phyloP scores from a whole-genome alignment of 1,140 invertebrate species.

The Formica selysi region DNA sequence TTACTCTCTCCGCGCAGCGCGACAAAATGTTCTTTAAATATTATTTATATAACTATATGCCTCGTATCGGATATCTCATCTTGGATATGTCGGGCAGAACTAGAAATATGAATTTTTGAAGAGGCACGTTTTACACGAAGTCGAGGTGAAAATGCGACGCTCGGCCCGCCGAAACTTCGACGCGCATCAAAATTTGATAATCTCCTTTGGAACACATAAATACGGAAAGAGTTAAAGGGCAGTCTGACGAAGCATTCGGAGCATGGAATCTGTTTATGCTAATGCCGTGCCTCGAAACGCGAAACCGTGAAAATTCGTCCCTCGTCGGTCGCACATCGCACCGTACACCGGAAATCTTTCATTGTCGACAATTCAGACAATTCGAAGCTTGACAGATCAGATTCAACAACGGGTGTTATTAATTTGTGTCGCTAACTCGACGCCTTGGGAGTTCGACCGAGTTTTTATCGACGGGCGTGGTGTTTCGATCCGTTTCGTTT shows the following conservation, averaged over 20 bases:
- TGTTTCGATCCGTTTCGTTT: slow-evolving; percentile 35
- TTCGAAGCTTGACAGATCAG: slow-evolving; percentile 68
- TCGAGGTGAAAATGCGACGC: background rate
- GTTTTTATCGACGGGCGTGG: slow-evolving; percentile 58
- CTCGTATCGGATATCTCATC: background rate
- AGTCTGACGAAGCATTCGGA: background rate
- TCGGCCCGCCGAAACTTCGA: background rate
- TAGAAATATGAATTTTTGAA: background rate
- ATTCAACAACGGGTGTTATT: slow-evolving; percentile 56
- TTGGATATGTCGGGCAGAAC: background rate
- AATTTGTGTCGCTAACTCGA: slow-evolving; percentile 56
- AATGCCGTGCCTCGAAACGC: background rate
- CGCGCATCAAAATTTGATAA: background rate
- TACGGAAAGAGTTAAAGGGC: background rate
- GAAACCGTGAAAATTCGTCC: slow-evolving; percentile 64
- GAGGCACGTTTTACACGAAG: background rate
- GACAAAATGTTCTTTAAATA: background rate
- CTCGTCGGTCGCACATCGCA: slow-evolving; percentile 1
- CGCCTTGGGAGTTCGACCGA: slow-evolving; percentile 58
- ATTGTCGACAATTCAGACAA: slow-evolving; percentile 77
- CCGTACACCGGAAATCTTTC: slow-evolving; percentile 75
- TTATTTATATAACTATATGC: background rate
- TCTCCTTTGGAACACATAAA: background rate
- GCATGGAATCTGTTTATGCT: background rate
- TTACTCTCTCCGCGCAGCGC: background rate